phyloP scores from a whole-genome alignment of 2,113 vertebrate genomes.

The Engraulis encrasicolus region DNA sequence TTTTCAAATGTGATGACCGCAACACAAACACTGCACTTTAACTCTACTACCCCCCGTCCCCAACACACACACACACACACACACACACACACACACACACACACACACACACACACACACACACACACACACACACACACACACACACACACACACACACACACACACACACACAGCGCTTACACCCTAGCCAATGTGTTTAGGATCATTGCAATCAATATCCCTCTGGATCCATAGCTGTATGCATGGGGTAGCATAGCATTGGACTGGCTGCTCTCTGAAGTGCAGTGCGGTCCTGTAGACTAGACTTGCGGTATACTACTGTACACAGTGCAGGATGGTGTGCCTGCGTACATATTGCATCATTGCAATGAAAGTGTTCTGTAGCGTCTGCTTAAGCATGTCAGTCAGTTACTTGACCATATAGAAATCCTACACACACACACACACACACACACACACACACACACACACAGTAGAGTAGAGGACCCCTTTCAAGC shows the following conservation, averaged over 20 bases:
- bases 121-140: too few species aligned
- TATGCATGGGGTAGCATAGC: too few species aligned
- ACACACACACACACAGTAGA: background rate
- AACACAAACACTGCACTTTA: constrained; percentile 19
- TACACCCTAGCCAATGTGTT: background rate
- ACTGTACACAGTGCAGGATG: too few species aligned
- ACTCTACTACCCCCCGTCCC: background rate
- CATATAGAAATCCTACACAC: background rate
- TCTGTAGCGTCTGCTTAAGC: background rate
- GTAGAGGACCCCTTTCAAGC: constrained; percentile 3
- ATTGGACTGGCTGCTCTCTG: background rate
- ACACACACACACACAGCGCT: too few species aligned
- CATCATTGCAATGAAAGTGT: background rate
- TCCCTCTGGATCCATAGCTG: constrained; percentile 17
- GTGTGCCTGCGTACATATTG: constrained; percentile 1
- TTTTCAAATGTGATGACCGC: constrained; percentile 26
- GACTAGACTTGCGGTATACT: too few species aligned
- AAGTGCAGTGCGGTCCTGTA: background rate
- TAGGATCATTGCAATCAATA: constrained; percentile 36
- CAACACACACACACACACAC: too few species aligned
- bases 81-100: too few species aligned
- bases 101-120: too few species aligned
- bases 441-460: background rate
- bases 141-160: too few species aligned
- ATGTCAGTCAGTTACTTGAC: background rate